Conservation (phyloP, 2,888 invertebrate species). For the Rutpela maculata region DNA sequence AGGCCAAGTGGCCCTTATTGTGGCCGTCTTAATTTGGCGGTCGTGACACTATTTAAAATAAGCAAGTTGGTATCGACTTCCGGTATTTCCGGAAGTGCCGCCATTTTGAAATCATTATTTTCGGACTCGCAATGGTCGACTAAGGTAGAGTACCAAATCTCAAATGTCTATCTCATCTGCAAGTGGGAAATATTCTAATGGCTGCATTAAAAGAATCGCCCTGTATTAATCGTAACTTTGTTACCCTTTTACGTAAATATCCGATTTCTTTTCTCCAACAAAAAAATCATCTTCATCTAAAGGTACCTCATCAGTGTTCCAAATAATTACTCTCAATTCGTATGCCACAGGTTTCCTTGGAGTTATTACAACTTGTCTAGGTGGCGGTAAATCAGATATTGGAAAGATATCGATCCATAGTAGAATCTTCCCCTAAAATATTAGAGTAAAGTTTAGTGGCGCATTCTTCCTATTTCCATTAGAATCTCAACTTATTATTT, state of each 20-base stretch:
- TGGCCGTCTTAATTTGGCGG: no score
- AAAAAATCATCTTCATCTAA: slow-evolving; percentile 84
- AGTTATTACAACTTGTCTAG: slow-evolving; percentile 85
- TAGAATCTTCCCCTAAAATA: slow-evolving; percentile 87
- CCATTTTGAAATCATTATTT: no score
- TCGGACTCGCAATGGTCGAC: no score
- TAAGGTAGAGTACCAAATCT: no score
- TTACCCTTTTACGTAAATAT: slow-evolving; percentile 86
- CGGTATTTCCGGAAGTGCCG: no score
- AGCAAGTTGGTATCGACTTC: no score
- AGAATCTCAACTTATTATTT: no score
- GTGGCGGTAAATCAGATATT: slow-evolving; percentile 76
- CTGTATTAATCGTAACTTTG: slow-evolving; percentile 48
- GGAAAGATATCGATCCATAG: slow-evolving; percentile 94
- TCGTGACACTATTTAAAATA: no score
- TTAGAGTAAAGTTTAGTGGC: neutral
- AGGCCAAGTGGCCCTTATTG: no score
- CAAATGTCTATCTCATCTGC: no score
- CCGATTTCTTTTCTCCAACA: slow-evolving; percentile 83
- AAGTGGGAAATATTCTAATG: no score
- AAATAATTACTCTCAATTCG: slow-evolving; percentile 82
- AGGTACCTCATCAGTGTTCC: slow-evolving; percentile 80
- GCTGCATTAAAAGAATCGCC: no score
- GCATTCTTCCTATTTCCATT: neutral
- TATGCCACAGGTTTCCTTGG: slow-evolving; percentile 82